Evolutionary conservation across 2,888 invertebrate species (phyloP).

Genomic region (Pandemis heparana): DNA sequence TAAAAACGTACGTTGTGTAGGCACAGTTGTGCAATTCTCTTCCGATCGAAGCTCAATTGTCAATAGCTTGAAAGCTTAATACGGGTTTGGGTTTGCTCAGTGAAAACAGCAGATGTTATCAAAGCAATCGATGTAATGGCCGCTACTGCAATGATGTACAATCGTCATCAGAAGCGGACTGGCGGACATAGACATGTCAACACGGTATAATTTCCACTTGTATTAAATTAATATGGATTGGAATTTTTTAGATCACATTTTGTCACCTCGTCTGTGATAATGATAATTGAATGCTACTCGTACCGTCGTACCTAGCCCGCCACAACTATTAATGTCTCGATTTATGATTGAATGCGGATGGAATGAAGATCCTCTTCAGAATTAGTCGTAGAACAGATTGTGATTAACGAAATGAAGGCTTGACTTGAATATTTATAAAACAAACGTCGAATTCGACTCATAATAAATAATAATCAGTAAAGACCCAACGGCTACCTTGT

Average conservation of each 20-base stretch:
- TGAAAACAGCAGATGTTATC: slow-evolving; percentile 27
- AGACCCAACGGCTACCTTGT: not conserved
- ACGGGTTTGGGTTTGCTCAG: slow-evolving; percentile 17
- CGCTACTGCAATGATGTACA: not conserved
- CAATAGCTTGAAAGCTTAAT: slow-evolving; percentile 15
- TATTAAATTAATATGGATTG: too few relatives aligned
- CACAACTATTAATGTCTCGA: not conserved
- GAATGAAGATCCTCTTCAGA: too few relatives aligned
- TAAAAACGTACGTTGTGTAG: not conserved
- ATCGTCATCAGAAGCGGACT: not conserved
- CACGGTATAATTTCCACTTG: not conserved
- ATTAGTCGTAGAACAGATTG: not conserved
- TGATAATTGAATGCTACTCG: not conserved
- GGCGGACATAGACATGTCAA: not conserved
- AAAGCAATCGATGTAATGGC: slow-evolving; percentile 12
- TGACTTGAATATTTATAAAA: too few relatives aligned
- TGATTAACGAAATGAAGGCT: not conserved
- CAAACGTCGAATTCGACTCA: too few relatives aligned
- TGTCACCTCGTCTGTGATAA: not conserved
- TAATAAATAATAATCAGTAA: not conserved
- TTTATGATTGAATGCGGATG: not conserved
- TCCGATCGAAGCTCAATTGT: not conserved
- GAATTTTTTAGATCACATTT: not conserved
- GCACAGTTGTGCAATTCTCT: not conserved
- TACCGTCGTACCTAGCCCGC: not conserved